A percentile compares a stretch with the other conserved stretches of the same genome.
phyloP scores from a whole-genome alignment of 2,113 vertebrate genomes.

The Actenoides lindsayi region DNA sequence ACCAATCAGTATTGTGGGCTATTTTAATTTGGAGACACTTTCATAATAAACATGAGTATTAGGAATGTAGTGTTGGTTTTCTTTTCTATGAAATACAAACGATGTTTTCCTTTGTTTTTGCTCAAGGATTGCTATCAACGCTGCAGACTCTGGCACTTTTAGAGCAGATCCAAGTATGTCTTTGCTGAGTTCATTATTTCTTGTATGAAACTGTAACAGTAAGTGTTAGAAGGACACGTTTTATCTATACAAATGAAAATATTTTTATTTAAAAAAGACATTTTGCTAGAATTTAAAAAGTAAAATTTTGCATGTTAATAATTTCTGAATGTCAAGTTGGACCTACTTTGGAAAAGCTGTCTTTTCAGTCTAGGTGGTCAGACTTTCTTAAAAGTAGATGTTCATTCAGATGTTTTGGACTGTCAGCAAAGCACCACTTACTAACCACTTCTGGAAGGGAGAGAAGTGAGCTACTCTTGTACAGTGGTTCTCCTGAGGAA shows the following conservation, averaged over 20 bases:
- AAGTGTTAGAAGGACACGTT: not conserved
- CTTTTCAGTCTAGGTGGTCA: not conserved
- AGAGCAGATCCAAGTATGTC: not conserved
- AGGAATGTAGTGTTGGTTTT: constrained; percentile 44
- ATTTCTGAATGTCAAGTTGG: not conserved
- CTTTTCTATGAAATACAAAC: not conserved
- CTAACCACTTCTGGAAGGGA: not conserved
- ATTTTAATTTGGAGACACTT: constrained; percentile 81
- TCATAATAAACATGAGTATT: constrained; percentile 82
- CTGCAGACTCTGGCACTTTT: not conserved
- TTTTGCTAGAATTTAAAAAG: not conserved
- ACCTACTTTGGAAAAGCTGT: not conserved
- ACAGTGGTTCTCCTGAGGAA: not conserved
- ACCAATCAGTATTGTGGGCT: constrained; percentile 72
- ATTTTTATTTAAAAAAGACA: not conserved
- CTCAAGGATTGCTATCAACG: not conserved
- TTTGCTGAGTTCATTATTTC: not conserved
- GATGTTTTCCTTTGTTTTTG: not conserved
- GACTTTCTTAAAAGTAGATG: not conserved
- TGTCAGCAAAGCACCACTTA: not conserved
- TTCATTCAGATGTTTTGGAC: not conserved
- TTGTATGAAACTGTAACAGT: not conserved
- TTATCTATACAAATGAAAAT: not conserved
- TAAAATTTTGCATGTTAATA: not conserved
- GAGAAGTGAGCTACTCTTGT: not conserved